A percentile compares a stretch with the other conserved stretches of the same genome.
phyloP scores from a whole-genome alignment of 2,888 invertebrate species.

The Rhabditoides inermis region DNA sequence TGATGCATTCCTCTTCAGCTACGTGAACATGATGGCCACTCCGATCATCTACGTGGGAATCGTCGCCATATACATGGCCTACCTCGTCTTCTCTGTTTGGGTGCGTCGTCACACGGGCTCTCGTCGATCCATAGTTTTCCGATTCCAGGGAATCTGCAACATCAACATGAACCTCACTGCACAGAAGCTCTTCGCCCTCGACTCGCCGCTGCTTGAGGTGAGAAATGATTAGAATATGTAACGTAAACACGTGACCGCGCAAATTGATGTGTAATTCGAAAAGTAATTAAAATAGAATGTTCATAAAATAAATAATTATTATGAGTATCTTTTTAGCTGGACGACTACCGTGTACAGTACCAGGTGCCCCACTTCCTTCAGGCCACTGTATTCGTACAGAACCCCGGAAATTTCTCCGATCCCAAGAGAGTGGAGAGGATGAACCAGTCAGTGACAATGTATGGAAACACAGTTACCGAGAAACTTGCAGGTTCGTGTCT shows the following conservation, averaged over 20 bases:
- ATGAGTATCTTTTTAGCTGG: constrained; percentile 12
- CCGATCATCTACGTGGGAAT: constrained; percentile 33
- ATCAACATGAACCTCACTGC: constrained; percentile 45
- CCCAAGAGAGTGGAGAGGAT: constrained; percentile 27
- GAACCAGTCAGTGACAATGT: constrained; percentile 19
- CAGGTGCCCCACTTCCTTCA: constrained; percentile 40
- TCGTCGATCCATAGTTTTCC: background rate
- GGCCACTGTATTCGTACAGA: constrained; percentile 34
- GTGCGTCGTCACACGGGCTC: constrained; percentile 11
- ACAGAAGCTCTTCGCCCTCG: constrained; percentile 43
- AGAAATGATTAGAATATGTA: no score
- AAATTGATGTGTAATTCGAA: no score
- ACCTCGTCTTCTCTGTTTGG: constrained; percentile 40
- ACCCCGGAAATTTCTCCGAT: constrained; percentile 37
- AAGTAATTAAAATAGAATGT: no score
- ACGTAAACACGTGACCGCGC: no score
- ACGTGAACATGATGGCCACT: constrained; percentile 30
- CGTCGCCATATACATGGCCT: constrained; percentile 36
- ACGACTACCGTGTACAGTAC: constrained; percentile 35
- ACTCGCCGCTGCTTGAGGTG: constrained; percentile 41
- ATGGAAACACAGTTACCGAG: background rate
- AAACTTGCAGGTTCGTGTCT: constrained; percentile 25
- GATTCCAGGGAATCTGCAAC: constrained; percentile 39
- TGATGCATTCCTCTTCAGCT: constrained; percentile 25
- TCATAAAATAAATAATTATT: no score